phyloP scores from a whole-genome alignment of 2,113 vertebrate species.

The Cranoglanis bouderius region DNA sequence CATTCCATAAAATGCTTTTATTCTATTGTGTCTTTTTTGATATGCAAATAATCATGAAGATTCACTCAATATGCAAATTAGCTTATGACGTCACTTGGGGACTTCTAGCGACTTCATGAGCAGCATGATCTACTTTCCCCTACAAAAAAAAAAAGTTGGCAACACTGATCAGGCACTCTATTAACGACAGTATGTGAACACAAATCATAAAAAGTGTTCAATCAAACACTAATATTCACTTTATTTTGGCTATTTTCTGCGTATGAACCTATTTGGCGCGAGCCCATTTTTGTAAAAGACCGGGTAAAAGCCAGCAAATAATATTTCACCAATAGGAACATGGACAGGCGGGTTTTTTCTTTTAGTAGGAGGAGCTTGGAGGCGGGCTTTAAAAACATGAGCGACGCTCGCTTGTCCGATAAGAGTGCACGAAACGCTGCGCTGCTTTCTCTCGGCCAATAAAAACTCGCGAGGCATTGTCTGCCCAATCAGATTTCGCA shows the following conservation, averaged over 20 bases:
- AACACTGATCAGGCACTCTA: not conserved
- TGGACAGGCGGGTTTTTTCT: not conserved
- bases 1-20: not conserved
- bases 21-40: not conserved
- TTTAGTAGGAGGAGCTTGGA: conserved; percentile 11
- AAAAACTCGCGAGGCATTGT: not conserved
- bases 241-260: not conserved
- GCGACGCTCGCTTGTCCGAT: conserved; percentile 45
- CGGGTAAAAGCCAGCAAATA: conserved; percentile 9
- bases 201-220: not conserved
- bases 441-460: not conserved
- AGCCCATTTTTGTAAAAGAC: conserved; percentile 37
- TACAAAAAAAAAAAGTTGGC: too few species aligned
- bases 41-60: not conserved
- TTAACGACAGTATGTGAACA: not conserved
- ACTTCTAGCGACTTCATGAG: not conserved
- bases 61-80: not conserved
- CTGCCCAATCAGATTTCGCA: conserved; percentile 12
- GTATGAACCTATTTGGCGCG: not conserved
- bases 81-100: not conserved
- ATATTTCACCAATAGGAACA: conserved; percentile 37
- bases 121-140: not conserved
- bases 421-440: not conserved
- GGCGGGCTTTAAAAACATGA: conserved; percentile 35
- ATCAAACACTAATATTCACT: not conserved